Evolutionary conservation across 2,888 invertebrate species (phyloP).

Genomic region (Gasteruption jaculator): DNA sequence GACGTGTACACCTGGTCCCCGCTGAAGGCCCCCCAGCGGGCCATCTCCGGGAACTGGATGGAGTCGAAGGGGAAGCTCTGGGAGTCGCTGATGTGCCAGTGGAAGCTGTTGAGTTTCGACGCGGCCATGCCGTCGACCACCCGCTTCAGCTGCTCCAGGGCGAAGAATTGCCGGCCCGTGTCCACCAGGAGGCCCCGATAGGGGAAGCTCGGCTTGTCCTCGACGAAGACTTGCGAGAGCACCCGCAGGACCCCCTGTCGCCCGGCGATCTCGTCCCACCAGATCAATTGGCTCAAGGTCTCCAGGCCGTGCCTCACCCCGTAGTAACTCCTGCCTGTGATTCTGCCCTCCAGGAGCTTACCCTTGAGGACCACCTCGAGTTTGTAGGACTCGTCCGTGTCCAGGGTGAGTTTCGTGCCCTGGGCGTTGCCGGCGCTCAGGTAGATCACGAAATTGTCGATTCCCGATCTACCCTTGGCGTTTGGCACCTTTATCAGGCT

Average conservation of each 20-base stretch:
- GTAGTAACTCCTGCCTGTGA: slow-evolving; percentile 67
- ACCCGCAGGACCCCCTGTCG: slow-evolving; percentile 59
- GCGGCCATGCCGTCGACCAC: slow-evolving; percentile 86
- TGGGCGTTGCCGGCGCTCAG: slow-evolving; percentile 49
- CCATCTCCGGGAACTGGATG: slow-evolving; percentile 70
- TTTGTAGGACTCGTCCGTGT: slow-evolving; percentile 73
- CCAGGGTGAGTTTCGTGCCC: slow-evolving; percentile 60
- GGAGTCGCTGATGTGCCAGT: slow-evolving; percentile 89
- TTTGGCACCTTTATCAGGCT: slow-evolving; percentile 39
- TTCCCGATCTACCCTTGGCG: slow-evolving; percentile 35
- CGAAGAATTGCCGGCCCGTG: slow-evolving; percentile 86
- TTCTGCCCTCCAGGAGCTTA: slow-evolving; percentile 57
- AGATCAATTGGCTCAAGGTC: slow-evolving; percentile 74
- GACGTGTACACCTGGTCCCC: slow-evolving; percentile 71
- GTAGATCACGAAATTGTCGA: slow-evolving; percentile 42
- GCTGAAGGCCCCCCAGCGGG: slow-evolving; percentile 81
- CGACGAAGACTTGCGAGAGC: slow-evolving; percentile 63
- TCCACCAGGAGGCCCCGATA: slow-evolving; percentile 88
- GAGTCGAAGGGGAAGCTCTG: slow-evolving; percentile 88
- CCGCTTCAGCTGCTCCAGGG: slow-evolving; percentile 65
- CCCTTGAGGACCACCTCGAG: slow-evolving; percentile 58
- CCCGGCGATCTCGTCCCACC: slow-evolving; percentile 68
- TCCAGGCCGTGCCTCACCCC: slow-evolving; percentile 76
- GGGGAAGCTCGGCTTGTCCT: slow-evolving; percentile 73
- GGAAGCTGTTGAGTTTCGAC: slow-evolving; percentile 86